Evolutionary conservation across 2,888 invertebrate genomes (phyloP), one percentile per base, ranked within the genome.

Genomic region (Heliconius hortense): DNA sequence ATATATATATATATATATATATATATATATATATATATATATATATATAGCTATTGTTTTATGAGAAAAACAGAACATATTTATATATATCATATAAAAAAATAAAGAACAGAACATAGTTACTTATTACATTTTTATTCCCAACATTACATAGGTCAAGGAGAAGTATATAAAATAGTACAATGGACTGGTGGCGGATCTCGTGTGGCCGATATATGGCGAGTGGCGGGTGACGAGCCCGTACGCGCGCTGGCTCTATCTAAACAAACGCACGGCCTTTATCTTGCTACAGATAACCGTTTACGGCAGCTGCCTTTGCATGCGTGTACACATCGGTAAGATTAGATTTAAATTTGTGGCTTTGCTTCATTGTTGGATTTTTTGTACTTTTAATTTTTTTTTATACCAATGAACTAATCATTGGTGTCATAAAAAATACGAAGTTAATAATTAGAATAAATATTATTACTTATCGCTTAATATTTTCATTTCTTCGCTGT

Each of bases 141-240:
- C n/a, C 56, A 15, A 11, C 28, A 64, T 56, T 70, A 28, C 1
- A 64, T 75, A 77, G 95, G 91, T 86, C 94, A 93, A 73, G 95
- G 95, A 1, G 94, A 95, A 78, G 94, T 96, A 64, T 95, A 95
- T 87, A 96, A 96, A 85, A 93, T 96, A 86, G 95, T 95, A 66
- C 95, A 96, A 80, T 95, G 95, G 95, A 90, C 91, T 66, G 95
- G 95, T 43, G 94, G 94, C 72, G 93, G 93, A 64, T 93, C 94
- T 8, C 90, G 93, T 73, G 91, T 95, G 71, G 94, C 95, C 26
- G 95, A 95, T 81, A 92, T 95, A 68, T 95, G 95, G 92, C 93
- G 91, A 73, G 95, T 95, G 60, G 95, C 95, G 56, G 91, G 92
- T 48, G 90, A 93, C 10, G 95, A 95, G 83, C 91, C 95, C 1